Conservation (phyloP, 2,797 vertebrate species). For the Pachyuromys duprasi region DNA sequence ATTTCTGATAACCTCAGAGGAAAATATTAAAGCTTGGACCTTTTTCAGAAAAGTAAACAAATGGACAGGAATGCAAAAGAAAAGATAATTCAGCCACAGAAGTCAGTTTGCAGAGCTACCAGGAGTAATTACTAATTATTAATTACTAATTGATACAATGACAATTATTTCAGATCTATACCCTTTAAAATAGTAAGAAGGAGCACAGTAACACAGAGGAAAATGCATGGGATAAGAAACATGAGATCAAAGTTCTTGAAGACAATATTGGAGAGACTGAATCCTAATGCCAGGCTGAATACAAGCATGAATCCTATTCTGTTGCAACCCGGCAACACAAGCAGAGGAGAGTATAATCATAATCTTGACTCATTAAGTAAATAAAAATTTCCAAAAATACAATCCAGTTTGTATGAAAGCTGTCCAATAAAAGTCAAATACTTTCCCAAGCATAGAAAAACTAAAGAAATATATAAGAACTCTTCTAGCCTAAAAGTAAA, state of each 20-base stretch:
- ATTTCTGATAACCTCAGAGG: not conserved
- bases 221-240: not conserved
- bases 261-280: not conserved
- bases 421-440: not conserved
- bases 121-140: not conserved
- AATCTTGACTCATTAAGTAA: not conserved
- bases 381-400: not conserved
- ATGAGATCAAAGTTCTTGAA: not conserved
- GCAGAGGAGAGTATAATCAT: not conserved
- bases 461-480: not conserved
- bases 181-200: not conserved
- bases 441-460: constrained; percentile 2
- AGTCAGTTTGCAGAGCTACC: not conserved
- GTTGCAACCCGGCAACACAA: not conserved
- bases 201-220: not conserved
- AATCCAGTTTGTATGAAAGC: not conserved
- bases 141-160: not conserved
- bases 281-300: not conserved
- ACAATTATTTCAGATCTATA: constrained; percentile 22
- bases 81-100: constrained; percentile 2
- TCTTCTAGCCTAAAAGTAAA: not conserved
- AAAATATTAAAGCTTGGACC: not conserved
- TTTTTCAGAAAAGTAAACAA: not conserved
- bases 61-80: not conserved
- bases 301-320: not conserved